Conservation (phyloP, 1,140 invertebrate genomes). For the Aethina tumida region DNA sequence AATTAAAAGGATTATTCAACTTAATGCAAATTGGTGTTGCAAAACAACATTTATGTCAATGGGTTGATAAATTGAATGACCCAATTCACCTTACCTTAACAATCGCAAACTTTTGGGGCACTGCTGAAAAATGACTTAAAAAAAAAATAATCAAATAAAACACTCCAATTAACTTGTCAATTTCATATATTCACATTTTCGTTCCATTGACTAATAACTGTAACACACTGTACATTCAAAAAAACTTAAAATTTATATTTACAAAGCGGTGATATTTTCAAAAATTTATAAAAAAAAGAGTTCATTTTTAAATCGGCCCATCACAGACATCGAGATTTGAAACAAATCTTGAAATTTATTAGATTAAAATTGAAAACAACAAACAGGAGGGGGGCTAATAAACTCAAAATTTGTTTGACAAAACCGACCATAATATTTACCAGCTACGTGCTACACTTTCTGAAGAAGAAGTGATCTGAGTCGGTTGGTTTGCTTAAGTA, state of each 20-base stretch:
- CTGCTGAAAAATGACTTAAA: too few species aligned
- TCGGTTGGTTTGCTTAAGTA: slow-evolving; percentile 4
- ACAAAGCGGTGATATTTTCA: slow-evolving; percentile 27
- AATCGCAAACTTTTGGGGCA: too few species aligned
- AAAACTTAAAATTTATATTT: slow-evolving; percentile 32
- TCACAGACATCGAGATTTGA: slow-evolving; percentile 17
- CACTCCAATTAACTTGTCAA: slow-evolving; percentile 30
- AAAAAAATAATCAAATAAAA: slow-evolving; percentile 25
- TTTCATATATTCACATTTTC: slow-evolving; percentile 38
- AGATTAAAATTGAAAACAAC: slow-evolving; percentile 9
- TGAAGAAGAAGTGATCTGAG: too few species aligned
- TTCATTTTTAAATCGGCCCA: slow-evolving; percentile 9
- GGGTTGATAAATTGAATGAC: too few species aligned
- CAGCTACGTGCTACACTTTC: too few species aligned
- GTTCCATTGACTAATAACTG: slow-evolving; percentile 36
- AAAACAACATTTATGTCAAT: too few species aligned
- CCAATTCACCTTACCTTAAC: too few species aligned
- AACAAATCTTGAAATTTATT: slow-evolving; percentile 8
- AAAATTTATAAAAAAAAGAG: too few species aligned
- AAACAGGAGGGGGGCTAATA: slow-evolving; percentile 10
- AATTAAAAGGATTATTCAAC: too few species aligned
- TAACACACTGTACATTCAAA: slow-evolving; percentile 38
- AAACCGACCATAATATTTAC: slow-evolving; percentile 7
- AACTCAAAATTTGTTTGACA: slow-evolving; percentile 12
- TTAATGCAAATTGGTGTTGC: too few species aligned